Evolutionary conservation across 2,888 invertebrate species (phyloP), one percentile per base, ranked within the genome.

Genomic region (Carcina quercana): DNA sequence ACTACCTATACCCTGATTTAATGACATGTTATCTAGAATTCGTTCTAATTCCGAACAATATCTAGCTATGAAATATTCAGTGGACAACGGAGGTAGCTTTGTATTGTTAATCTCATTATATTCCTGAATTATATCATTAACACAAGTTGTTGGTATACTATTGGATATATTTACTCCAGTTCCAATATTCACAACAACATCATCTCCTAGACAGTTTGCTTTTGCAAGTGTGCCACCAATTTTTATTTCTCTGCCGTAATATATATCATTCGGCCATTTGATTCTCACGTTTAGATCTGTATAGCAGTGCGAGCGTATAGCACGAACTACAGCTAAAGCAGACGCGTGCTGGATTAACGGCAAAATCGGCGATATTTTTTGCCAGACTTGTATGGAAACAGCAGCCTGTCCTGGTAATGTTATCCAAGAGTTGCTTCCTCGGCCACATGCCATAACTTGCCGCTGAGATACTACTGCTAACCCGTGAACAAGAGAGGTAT

Each of bases 251-350:
- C 33, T 15, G 10, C 33, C 33, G 28, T 30, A 28, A 24, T 37
- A 37, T 25, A 37, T 30, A 24, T 37, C 37, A 17, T 37, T 37
- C 1, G 37, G 37, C 37, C 37, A 37, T 33, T 37, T 37, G 7
- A 37, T 37, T 27, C 33, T 15, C 12, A 37, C 29, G 15, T 37
- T 28, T 10, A 37, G 30, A 19, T 33, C 26, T 15, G 25, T n/a
- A 14, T 37, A 33, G 3, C 20, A 10, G 5, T 15, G 13, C 8
- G 11, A 7, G 13, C 36, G 29, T 30, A 37, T 20, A 1, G 37
- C 30, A 15, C 30, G 10, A 2, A 30, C 30, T 7, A 12, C 26
- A 6, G 37, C 37, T 20, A 37, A 30, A 15, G 37, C 37, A 6
- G 33, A 14, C 2, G 24, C 26, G 13, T 37, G 37, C 14, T 37